These are phyloP conservation scores for Seriola dumerili DNA, from an alignment of 2,113 vertebrate species.

Conservation along the genomic window DNA sequence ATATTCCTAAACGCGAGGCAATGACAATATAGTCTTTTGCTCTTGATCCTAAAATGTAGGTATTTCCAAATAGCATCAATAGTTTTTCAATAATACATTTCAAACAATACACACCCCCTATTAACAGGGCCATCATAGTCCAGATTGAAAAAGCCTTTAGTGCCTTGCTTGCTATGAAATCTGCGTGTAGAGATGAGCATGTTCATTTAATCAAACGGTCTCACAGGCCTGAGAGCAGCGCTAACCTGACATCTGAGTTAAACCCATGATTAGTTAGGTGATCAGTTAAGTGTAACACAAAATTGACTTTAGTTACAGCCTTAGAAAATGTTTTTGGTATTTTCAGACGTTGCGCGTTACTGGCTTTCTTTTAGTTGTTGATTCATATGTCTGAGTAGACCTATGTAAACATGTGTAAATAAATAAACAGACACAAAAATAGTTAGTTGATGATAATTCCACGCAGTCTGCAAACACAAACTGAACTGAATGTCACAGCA, in stretches of 20 bases:
- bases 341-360: too few species aligned
- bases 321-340: neutral
- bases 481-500: neutral
- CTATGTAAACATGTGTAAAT: neutral
- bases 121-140: neutral
- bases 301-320: neutral
- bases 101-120: neutral
- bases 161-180: neutral
- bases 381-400: constrained; percentile 7
- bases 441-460: neutral
- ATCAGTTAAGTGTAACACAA: neutral
- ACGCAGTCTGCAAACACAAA: constrained; percentile 26
- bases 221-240: neutral
- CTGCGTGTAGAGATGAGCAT: neutral
- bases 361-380: neutral
- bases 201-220: neutral
- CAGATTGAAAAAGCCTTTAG: neutral
- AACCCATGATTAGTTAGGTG: neutral
- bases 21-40: neutral
- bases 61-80: neutral
- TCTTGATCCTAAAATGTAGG: neutral
- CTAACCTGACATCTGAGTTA: neutral
- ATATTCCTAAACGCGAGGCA: neutral
- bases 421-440: neutral
- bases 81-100: neutral